phyloP scores from a whole-genome alignment of 2,888 invertebrate species.

The Scaptomyza flava region DNA sequence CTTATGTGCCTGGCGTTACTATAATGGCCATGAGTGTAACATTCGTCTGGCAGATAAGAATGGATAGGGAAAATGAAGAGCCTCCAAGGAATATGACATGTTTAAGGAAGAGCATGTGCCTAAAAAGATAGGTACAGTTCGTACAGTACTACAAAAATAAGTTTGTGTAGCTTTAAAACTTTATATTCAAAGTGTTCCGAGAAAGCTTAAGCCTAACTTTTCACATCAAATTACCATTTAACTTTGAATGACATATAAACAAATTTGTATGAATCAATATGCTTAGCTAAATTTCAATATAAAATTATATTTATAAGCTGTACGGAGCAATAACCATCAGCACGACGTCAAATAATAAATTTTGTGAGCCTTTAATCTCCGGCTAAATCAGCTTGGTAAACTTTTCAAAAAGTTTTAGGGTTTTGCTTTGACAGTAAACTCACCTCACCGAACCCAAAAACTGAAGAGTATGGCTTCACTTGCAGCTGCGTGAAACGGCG shows the following conservation, averaged over 20 bases:
- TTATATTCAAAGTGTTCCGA: background rate
- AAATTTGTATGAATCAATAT: background rate
- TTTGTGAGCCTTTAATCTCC: slow-evolving; percentile 30
- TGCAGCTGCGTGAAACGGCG: slow-evolving; percentile 9
- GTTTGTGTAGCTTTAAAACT: background rate
- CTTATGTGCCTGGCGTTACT: slow-evolving; percentile 13
- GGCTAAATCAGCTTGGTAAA: slow-evolving; percentile 35
- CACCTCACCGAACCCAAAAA: slow-evolving; percentile 27
- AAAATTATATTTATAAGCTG: slow-evolving; percentile 16
- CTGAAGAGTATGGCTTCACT: background rate
- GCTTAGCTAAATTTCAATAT: background rate
- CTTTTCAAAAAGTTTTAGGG: slow-evolving; percentile 33
- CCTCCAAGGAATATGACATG: background rate
- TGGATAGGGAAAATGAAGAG: slow-evolving; percentile 4
- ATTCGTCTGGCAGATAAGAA: slow-evolving; percentile 16
- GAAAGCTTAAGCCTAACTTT: background rate
- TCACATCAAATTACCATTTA: background rate
- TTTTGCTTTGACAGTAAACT: slow-evolving; percentile 21
- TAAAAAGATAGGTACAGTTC: background rate
- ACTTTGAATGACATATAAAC: background rate
- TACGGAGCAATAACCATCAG: slow-evolving; percentile 2
- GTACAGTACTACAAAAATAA: background rate
- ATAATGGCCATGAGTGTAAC: slow-evolving; percentile 28
- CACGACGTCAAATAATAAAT: slow-evolving; percentile 10
- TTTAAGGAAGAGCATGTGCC: background rate